Base-by-base conservation (phyloP, 2,888 invertebrate genomes). In the Lepidocyrtinus sp. region DNA sequence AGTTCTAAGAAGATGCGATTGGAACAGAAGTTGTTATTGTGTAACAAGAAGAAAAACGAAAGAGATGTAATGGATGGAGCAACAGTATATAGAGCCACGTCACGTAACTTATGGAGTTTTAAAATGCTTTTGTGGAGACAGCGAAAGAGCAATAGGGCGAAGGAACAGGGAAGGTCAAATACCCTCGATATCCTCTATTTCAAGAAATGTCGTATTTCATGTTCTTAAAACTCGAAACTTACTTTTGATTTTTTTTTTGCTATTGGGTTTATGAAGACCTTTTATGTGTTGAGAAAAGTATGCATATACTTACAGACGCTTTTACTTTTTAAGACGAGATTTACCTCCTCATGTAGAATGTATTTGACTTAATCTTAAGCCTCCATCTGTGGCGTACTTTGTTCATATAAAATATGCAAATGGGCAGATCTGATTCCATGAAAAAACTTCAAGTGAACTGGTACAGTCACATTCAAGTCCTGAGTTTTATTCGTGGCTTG, bases 91-190 rank as follows among this genome's bases (percentile, higher is more conserved):
- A 65, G 26, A 65, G 36, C 36, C 36, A 36, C 36, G 36, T 36
- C 36, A 36, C 36, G 36, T 36, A 36, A 36, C 36, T 36, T 36
- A 36, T 36, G 36, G 36, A 7, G 36, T 12, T 36, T 36, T 36
- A 12, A 36, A 36, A 36, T 5, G n/a, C n/a, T n/a, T n/a, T 36
- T 59, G 17, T 59, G 59, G 21, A 19, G 21, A 59, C 27, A 12
- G 5, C 7, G 21, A 2, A 77, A 22, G 63, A 26, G 21, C 36
- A 36, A 36, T 36, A 65, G 67, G 55, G 46, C 81, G 65, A 78
- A 83, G 80, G 75, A 72, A 81, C 77, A 83, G 75, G 77, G 74
- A 83, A 83, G 83, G 83, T 83, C 83, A 81, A 81, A 78, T 81
- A 81, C 81, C 76, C 75, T 82, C 74, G 70, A 71, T 69, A 45